Evolutionary conservation across 2,888 invertebrate genomes (phyloP).

Genomic region (Clepsis dumicolana): DNA sequence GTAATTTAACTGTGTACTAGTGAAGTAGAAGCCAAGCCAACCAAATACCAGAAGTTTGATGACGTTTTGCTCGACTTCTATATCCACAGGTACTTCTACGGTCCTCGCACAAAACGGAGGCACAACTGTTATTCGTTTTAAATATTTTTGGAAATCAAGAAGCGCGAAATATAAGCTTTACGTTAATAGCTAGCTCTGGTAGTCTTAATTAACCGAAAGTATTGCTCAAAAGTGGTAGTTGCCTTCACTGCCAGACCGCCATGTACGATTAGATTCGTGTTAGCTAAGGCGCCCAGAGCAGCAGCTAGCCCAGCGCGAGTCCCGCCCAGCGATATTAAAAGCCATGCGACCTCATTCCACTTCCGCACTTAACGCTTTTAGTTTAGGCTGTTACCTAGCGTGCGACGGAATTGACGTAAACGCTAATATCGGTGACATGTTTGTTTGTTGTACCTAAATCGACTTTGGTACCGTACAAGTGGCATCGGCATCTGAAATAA

Average conservation of each 20-base stretch:
- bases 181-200: neutral
- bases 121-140: no score
- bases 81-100: no score
- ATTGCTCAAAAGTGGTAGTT: neutral
- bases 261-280: neutral
- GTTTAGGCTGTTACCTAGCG: slow-evolving; percentile 69
- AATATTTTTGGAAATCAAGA: neutral
- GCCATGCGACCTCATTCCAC: slow-evolving; percentile 76
- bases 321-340: slow-evolving; percentile 77
- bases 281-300: slow-evolving; percentile 28
- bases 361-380: slow-evolving; percentile 77
- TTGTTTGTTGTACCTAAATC: neutral
- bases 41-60: no score
- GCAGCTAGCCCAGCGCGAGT: slow-evolving; percentile 53
- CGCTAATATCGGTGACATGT: slow-evolving; percentile 17
- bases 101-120: no score
- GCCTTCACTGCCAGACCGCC: neutral
- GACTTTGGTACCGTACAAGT: neutral
- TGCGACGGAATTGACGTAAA: slow-evolving; percentile 48
- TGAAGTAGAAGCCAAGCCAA: neutral
- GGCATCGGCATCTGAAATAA: neutral
- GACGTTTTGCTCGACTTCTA: no score
- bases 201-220: neutral
- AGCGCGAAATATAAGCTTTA: neutral
- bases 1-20: neutral